Evolutionary conservation across 2,888 invertebrate species (phyloP), one percentile per base, ranked within the genome.

Genomic region (Onthophagus sagittarius): DNA sequence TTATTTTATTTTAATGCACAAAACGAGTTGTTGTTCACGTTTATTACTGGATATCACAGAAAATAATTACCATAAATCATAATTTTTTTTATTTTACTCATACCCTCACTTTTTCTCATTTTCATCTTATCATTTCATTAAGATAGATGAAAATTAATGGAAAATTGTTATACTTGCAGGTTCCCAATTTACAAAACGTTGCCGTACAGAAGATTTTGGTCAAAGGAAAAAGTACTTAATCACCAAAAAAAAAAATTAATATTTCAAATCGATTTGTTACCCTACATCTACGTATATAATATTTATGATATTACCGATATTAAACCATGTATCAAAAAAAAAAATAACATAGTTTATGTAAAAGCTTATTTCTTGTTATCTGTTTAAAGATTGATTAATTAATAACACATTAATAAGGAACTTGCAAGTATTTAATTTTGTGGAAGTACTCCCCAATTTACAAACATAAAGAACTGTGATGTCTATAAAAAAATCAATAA

Each of bases 31-130:
- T 69, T 70, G 23, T 23, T 71, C 71, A 71, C 39, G 63, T 53
- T 73, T 73, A 75, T 73, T 71, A 73, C 71, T 72, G 71, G 73
- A 71, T 75, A 75, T 75, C 75, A 75, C 75, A 76, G 71, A 73
- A 76, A 74, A 72, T 67, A 71, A 70, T 70, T 72, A 72, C 71
- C 63, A 70, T 63, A 67, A 23, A 13, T 31, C 15, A 23, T 64
- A 64, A 15, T 31, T 31, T n/a, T 67, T 32, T n/a, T 32, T 32
- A 67, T 15, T 65, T 65, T 31, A n/a, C n/a, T 23, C 23, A 23
- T 23, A 23, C 1, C 23, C 23, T 23, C 23, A 23, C 23, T 3
- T 23, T 23, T 23, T 23, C 23, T 23, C 23, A 23, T 23, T 23
- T 23, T 23, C 23, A 23, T 23, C 23, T 23, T 23, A 23, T 23